These are phyloP conservation scores for Scaptomyza polygonia DNA, from an alignment of 2,888 invertebrate genomes.

Conservation along the genomic window DNA sequence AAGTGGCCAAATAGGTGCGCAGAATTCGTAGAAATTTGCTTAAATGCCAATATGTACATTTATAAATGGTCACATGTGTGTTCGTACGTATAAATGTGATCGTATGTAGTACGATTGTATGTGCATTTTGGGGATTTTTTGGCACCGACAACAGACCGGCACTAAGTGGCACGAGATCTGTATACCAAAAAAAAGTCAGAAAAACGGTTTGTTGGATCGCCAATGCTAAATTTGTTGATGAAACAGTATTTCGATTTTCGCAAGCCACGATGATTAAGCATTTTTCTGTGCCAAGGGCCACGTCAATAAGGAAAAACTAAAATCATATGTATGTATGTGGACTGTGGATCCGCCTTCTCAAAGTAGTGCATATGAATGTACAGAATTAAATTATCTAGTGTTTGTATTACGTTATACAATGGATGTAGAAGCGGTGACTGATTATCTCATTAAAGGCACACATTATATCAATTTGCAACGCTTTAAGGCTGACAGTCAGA, in stretches of 20 bases:
- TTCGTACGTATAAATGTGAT: background rate
- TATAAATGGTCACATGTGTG: background rate
- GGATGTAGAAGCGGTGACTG: background rate
- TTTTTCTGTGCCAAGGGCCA: conserved; percentile 46
- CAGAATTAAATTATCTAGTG: background rate
- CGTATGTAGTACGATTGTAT: conserved; percentile 1
- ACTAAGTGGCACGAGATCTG: conserved; percentile 64
- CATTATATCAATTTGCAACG: too few relatives aligned
- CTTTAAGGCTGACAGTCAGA: background rate
- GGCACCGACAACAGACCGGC: conserved; percentile 55
- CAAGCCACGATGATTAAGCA: conserved; percentile 43
- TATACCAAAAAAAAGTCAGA: conserved; percentile 14
- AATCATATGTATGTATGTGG: background rate
- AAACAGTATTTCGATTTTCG: conserved; percentile 19
- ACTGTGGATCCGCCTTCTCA: background rate
- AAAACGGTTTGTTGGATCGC: conserved; percentile 32
- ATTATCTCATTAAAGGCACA: background rate
- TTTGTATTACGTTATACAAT: background rate
- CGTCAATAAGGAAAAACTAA: conserved; percentile 43
- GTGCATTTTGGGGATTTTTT: conserved; percentile 27
- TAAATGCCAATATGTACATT: conserved; percentile 5
- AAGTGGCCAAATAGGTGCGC: conserved; percentile 26
- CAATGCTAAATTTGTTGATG: conserved; percentile 28
- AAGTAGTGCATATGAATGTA: background rate
- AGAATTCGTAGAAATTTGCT: conserved; percentile 65